Evolutionary conservation across 2,888 invertebrate species (phyloP).

Genomic region (Pachydiplax longipennis): DNA sequence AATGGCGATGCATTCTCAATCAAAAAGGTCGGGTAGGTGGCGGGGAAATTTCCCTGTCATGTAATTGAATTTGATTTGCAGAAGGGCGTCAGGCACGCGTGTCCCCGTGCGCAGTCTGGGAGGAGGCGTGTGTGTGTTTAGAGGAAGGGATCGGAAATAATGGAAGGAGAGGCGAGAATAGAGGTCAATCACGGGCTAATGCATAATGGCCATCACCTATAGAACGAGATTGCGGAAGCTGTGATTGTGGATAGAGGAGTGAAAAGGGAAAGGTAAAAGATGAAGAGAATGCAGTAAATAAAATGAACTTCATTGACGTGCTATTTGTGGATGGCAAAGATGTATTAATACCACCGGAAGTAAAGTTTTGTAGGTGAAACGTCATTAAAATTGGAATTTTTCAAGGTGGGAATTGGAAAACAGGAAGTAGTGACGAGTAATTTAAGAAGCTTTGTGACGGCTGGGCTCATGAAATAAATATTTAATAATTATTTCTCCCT

Average conservation of each 20-base stretch:
- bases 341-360: too few relatives aligned
- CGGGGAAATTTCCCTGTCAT: background rate
- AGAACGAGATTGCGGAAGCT: background rate
- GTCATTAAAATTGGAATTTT: too few relatives aligned
- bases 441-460: too few relatives aligned
- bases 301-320: background rate
- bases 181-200: background rate
- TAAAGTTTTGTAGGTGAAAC: too few relatives aligned
- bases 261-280: background rate
- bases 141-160: too few relatives aligned
- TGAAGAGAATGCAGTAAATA: background rate
- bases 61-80: background rate
- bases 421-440: too few relatives aligned
- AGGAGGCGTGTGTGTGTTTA: background rate
- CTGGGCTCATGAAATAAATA: too few relatives aligned
- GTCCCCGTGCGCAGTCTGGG: background rate
- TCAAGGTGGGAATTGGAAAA: too few relatives aligned
- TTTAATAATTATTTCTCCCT: too few relatives aligned
- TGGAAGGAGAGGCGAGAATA: background rate
- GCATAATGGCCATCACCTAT: background rate
- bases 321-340: background rate
- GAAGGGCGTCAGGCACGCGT: background rate
- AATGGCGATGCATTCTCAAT: background rate
- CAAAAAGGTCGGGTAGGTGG: background rate
- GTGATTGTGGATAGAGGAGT: background rate